These are phyloP conservation scores for Yponomeuta malinellus DNA, from an alignment of 2,888 invertebrate genomes.

Conservation along the genomic window DNA sequence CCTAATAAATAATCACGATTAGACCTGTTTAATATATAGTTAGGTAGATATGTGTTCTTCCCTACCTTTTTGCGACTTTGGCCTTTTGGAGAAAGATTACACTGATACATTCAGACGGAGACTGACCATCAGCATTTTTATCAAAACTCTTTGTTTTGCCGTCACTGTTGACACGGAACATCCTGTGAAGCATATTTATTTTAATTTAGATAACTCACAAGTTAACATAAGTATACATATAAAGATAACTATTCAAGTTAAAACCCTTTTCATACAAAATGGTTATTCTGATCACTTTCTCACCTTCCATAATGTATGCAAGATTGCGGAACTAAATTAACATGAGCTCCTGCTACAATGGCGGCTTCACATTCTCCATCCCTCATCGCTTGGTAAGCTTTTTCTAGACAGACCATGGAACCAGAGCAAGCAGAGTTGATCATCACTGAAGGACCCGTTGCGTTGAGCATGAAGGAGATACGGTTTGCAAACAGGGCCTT, in stretches of 20 bases:
- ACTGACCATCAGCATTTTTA: slow-evolving; percentile 83
- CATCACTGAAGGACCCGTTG: slow-evolving; percentile 50
- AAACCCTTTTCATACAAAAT: too few species aligned
- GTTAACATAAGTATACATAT: too few species aligned
- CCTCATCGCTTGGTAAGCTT: slow-evolving; percentile 42
- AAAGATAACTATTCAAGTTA: too few species aligned
- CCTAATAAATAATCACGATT: too few species aligned
- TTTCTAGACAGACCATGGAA: slow-evolving; percentile 42
- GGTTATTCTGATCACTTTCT: neutral
- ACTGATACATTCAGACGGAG: slow-evolving; percentile 82
- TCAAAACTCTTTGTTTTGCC: slow-evolving; percentile 94
- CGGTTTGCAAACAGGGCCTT: slow-evolving; percentile 58
- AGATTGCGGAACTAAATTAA: slow-evolving; percentile 74
- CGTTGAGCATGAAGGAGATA: slow-evolving; percentile 57
- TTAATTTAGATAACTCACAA: too few species aligned
- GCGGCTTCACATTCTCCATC: slow-evolving; percentile 64
- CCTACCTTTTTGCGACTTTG: slow-evolving; percentile 44
- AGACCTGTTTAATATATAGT: neutral
- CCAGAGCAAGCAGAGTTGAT: slow-evolving; percentile 51
- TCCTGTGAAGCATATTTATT: neutral
- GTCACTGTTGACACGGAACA: slow-evolving; percentile 51
- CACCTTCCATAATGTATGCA: slow-evolving; percentile 49
- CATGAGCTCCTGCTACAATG: slow-evolving; percentile 76
- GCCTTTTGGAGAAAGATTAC: slow-evolving; percentile 82
- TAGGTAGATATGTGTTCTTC: neutral